A percentile compares a stretch with the other conserved stretches of the same genome.
phyloP scores from a whole-genome alignment of 2,797 vertebrate species.

The Pipistrellus pipistrellus region DNA sequence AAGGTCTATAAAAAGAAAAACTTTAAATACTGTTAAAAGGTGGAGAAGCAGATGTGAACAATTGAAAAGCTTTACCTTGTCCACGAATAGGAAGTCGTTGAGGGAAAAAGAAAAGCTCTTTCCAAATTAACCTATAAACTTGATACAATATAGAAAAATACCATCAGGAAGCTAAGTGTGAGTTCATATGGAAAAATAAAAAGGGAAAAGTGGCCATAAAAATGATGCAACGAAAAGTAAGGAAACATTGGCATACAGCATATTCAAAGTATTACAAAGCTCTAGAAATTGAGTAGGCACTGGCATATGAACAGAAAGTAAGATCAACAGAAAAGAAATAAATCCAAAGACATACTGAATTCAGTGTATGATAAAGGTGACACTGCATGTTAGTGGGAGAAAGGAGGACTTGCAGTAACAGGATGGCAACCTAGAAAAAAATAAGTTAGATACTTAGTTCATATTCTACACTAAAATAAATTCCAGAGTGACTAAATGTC shows the following conservation, averaged over 20 bases:
- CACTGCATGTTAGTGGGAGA: not conserved
- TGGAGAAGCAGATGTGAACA: not conserved
- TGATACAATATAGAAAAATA: not conserved
- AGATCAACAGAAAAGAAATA: not conserved
- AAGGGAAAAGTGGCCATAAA: not conserved
- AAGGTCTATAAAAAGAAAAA: not conserved
- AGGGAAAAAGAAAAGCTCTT: not conserved
- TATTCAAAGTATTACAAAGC: not conserved
- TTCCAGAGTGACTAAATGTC: not conserved
- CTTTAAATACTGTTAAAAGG: not conserved
- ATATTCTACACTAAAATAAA: not conserved
- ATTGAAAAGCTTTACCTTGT: not conserved
- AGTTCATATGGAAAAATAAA: not conserved
- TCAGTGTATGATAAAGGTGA: not conserved
- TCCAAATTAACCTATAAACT: not conserved
- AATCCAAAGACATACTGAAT: not conserved
- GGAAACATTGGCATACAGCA: not conserved
- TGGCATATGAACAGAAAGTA: not conserved
- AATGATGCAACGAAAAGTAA: not conserved
- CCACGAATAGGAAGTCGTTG: not conserved
- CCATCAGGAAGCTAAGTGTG: not conserved
- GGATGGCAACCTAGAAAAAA: not conserved
- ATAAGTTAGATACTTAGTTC: not conserved
- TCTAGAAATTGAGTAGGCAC: not conserved
- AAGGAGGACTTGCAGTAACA: not conserved